These are phyloP conservation scores for Vulpes vulpes DNA, from an alignment of 2,113 vertebrate genomes.

Conservation along the genomic window DNA sequence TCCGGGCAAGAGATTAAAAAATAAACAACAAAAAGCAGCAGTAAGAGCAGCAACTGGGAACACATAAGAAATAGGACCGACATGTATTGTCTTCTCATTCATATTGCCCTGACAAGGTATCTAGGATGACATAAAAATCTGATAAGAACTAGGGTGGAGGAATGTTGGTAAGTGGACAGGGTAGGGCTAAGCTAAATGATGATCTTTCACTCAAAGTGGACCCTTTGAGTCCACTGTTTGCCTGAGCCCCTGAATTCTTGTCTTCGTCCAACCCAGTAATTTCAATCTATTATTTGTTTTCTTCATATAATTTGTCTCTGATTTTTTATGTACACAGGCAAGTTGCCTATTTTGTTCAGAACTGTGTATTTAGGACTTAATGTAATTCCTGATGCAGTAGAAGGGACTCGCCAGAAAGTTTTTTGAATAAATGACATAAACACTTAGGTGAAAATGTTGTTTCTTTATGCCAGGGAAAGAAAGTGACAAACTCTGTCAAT, in stretches of 20 bases:
- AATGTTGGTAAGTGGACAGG: not conserved
- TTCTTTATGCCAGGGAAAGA: not conserved
- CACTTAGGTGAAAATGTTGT: not conserved
- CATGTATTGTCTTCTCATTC: not conserved
- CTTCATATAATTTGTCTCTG: not conserved
- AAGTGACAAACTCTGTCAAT: not conserved
- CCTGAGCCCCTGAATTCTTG: not conserved
- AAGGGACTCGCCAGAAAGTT: not conserved
- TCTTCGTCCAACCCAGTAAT: accelerated
- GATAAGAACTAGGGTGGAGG: not conserved
- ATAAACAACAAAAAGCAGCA: not conserved
- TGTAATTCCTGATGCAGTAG: not conserved
- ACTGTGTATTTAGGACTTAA: not conserved
- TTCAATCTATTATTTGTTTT: not conserved
- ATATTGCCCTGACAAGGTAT: not conserved
- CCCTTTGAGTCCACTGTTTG: not conserved
- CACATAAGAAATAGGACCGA: not conserved
- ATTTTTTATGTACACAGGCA: not conserved
- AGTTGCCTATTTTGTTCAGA: not conserved
- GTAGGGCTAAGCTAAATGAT: not conserved
- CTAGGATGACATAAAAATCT: not conserved
- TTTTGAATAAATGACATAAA: not conserved
- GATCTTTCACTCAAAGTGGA: not conserved
- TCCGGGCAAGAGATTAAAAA: not conserved
- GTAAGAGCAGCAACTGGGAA: not conserved